Conservation (phyloP, 1,140 invertebrate genomes). For the Halictus rubicundus region DNA sequence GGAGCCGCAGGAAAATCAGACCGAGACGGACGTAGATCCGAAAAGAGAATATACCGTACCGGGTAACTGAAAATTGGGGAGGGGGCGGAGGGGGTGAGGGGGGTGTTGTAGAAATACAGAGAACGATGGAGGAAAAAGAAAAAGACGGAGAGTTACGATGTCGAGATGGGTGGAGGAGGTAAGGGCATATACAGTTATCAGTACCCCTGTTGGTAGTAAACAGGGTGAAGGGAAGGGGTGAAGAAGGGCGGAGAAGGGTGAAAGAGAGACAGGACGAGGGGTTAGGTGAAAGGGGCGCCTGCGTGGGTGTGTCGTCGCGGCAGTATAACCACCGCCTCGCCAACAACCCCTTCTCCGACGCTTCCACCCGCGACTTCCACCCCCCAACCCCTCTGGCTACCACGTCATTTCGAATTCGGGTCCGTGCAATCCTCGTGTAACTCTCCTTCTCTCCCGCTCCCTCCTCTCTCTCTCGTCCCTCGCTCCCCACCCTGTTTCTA, state of each 20-base stretch:
- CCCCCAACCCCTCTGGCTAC: constrained; percentile 33
- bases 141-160: too few species aligned
- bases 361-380: constrained; percentile 26
- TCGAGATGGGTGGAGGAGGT: neutral
- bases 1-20: constrained; percentile 27
- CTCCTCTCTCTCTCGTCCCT: neutral
- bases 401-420: constrained; percentile 39
- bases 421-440: constrained; percentile 32
- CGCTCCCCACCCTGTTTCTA: neutral
- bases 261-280: neutral
- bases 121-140: neutral
- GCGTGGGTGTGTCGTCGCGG: constrained; percentile 69
- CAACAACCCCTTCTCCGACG: constrained; percentile 38
- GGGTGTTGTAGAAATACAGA: neutral
- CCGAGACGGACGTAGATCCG: constrained; percentile 15
- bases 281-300: constrained; percentile 49
- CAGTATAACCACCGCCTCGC: constrained; percentile 53
- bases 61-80: neutral
- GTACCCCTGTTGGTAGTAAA: constrained; percentile 30
- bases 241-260: neutral
- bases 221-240: constrained; percentile 10
- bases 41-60: constrained; percentile 16
- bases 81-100: neutral
- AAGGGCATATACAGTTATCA: constrained; percentile 37
- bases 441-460: neutral